These are phyloP conservation scores for Drosophila setosimentum DNA, from an alignment of 2,888 invertebrate genomes.

Conservation along the genomic window DNA sequence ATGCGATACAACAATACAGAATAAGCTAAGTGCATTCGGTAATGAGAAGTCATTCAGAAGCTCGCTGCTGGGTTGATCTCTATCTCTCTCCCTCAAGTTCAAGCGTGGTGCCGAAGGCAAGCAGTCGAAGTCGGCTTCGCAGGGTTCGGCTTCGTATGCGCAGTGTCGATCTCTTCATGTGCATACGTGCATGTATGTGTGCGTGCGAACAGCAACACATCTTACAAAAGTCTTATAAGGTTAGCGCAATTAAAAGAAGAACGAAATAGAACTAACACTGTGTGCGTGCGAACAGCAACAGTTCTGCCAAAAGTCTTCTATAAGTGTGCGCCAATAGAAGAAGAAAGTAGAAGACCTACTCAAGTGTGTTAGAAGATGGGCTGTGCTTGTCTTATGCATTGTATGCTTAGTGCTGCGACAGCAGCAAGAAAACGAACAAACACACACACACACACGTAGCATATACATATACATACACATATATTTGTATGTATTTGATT, in stretches of 20 bases:
- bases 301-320: background rate
- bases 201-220: background rate
- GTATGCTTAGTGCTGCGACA: conserved; percentile 21
- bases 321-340: background rate
- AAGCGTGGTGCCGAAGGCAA: background rate
- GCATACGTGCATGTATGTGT: background rate
- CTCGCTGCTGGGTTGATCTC: background rate
- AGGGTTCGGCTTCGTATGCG: background rate
- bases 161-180: background rate
- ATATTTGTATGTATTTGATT: conserved; percentile 67
- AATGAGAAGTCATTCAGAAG: background rate
- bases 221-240: background rate
- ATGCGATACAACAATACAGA: background rate
- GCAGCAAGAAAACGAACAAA: conserved; percentile 38
- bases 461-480: conserved; percentile 40
- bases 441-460: conserved; percentile 37
- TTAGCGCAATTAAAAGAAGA: background rate
- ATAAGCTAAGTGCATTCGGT: background rate
- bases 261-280: too few relatives aligned
- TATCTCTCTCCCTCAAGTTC: background rate
- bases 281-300: background rate
- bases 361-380: background rate
- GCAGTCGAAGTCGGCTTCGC: background rate
- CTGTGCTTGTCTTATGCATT: background rate
- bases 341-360: background rate